Percentiles rank a stretch among this genome's conserved stretches.
Conservation (phyloP, 2,113 vertebrate genomes). For the Garra rufa region DNA sequence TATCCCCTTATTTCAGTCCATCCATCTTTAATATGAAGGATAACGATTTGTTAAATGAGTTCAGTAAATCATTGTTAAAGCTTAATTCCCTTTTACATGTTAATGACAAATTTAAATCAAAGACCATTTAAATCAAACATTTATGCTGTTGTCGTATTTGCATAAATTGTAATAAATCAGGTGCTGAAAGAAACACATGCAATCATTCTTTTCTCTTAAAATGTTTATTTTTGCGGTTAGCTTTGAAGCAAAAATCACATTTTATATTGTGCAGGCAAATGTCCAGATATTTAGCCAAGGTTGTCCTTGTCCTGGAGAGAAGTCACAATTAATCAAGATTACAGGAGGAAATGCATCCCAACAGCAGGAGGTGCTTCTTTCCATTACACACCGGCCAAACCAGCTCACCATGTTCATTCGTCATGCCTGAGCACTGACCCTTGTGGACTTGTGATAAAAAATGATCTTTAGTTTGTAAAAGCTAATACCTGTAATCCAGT, state of each 20-base stretch:
- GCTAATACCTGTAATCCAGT: background rate
- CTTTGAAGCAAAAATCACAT: background rate
- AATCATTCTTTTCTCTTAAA: background rate
- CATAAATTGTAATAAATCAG: too few species aligned
- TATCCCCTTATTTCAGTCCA: background rate
- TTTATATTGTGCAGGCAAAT: background rate
- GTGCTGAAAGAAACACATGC: too few species aligned
- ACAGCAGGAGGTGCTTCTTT: background rate
- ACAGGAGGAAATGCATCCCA: conserved; percentile 28
- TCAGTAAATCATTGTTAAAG: background rate
- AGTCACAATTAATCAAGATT: conserved; percentile 43
- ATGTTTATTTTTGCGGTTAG: background rate
- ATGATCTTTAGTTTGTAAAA: background rate
- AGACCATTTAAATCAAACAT: background rate
- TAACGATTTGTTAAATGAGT: background rate
- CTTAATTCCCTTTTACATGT: background rate
- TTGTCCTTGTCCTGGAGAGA: background rate
- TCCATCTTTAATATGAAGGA: background rate
- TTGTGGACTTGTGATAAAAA: background rate
- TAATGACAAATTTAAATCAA: background rate
- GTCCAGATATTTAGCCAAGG: conserved; percentile 19
- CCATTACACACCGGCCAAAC: background rate
- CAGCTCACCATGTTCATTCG: background rate
- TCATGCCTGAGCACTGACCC: background rate
- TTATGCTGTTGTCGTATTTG: too few species aligned